Conservation (phyloP, 2,113 vertebrate species). For the Hippocampus barbouri region DNA sequence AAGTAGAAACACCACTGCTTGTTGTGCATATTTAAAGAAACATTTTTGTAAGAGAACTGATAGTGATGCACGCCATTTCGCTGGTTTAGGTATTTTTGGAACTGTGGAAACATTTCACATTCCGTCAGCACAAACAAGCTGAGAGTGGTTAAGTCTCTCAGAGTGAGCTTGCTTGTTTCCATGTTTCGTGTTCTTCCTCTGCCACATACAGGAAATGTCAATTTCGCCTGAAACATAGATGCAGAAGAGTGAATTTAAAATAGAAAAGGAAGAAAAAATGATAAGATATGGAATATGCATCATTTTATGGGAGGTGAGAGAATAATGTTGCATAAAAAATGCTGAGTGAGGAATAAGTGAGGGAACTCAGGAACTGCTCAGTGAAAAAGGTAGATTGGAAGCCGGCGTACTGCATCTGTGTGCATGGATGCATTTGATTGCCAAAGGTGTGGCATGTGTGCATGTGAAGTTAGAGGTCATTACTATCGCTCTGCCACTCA, state of each 20-base stretch:
- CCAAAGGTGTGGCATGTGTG: constrained; percentile 14
- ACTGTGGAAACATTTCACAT: constrained; percentile 15
- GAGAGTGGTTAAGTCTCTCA: neutral
- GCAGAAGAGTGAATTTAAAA: neutral
- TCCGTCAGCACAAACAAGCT: constrained; percentile 1
- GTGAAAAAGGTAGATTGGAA: neutral
- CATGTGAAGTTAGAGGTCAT: constrained; percentile 28
- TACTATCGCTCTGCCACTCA: constrained; percentile 23
- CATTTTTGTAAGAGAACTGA: neutral
- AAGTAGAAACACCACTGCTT: neutral
- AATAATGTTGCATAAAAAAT: neutral
- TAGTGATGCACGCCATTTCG: constrained; percentile 2
- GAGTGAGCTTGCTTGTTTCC: constrained; percentile 6
- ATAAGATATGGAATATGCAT: neutral
- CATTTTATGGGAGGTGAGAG: neutral
- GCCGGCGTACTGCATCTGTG: neutral
- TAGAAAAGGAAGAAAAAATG: neutral
- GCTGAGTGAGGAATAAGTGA: neutral
- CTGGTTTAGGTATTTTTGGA: constrained; percentile 28
- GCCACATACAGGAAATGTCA: neutral
- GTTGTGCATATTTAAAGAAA: neutral
- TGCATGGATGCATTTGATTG: constrained; percentile 1
- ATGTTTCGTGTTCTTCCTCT: constrained; percentile 1
- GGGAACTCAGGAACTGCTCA: neutral
- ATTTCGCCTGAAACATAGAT: neutral